Evolutionary conservation across 1,140 invertebrate genomes (phyloP), one percentile per base, ranked within the genome.

Genomic region (Aporrectodea caliginosa): DNA sequence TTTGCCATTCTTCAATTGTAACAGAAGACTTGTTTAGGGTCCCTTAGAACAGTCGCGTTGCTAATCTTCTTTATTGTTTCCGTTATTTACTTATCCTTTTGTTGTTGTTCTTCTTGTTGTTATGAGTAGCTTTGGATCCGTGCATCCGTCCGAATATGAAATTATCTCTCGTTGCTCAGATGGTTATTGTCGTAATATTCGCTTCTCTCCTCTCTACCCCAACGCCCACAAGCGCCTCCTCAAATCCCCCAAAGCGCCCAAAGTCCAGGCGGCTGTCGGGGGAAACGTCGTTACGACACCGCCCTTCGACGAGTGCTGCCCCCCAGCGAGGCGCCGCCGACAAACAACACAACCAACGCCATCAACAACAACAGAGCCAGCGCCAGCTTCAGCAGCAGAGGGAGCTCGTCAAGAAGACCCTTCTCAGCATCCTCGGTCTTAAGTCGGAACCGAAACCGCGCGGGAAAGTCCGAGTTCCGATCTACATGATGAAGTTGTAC

Each of bases 401-500:
- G 43, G 22, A 22, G 43, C 43, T 6, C 6, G 6, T 58, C 43
- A 58, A 58, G 43, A 22, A 6, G 43, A 58, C 43, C 6, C 43
- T 58, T 6, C 43, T 58, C 6, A 6, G 43, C 43, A 58, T 58
- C 43, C 43, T 58, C 43, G 43, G 43, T 22, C 43, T 58, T 22
- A 58, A 6, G 6, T 58, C 43, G 43, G 43, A 58, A 22, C 43
- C 43, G 16, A 74, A 74, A 16, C 73, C 73, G 31, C 27, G 32
- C 1, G n/a, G n/a, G n/a, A 74, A 33, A 33, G 73, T 74, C 73
- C 14, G n/a, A 33, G 73, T 74, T 30, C 73, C 2, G n/a, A 1
- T 30, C 31, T 74, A 33, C 73, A 74, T 74, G 73, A 1, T 30
- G 73, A 22, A 74, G 1, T 33, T 74, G 30, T 74, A 74, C 73